Evolutionary conservation across 2,797 vertebrate species (phyloP), one percentile per base, ranked within the genome.

Genomic region (Petrocephalus sullivani): DNA sequence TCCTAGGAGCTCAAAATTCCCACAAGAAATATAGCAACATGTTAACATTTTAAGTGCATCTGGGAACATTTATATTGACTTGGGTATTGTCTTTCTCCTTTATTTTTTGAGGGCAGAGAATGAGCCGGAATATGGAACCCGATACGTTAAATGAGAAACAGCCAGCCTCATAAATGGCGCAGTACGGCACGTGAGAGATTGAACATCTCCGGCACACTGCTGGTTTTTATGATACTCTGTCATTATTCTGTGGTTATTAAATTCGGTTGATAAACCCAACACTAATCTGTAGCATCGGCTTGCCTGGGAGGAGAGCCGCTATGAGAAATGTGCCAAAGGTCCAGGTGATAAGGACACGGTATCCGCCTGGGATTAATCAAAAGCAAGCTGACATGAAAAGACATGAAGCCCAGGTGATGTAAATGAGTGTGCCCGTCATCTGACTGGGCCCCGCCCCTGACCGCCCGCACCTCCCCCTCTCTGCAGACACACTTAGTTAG

Each of bases 1-100:
- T 81, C 37, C 75, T 10, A 49, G 75, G 41, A 46, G 75, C 75
- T n/a, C 75, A 49, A 81, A 81, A 81, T 81, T 46, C 75, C 81
- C 81, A 84, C 41, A 23, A 54, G 81, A 84, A 53, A 84, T 84
- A 53, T 28, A 84, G 81, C 75, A 81, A 84, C 14, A 84, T 54
- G 51, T 84, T 53, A 51, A 84, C 81, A 81, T 84, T 84, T 54
- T 84, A 84, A 84, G 4, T 51, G 51, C 81, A 23, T 51, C 81
- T 53, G 81, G 46, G 46, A 84, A 54, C 81, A 14, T 84, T 53
- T 53, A 82, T 82, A 71, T 51, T 51, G 78, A 51, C 46, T 82
- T 33, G 37, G 37, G 67, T 71, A 37, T 82, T 82, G 78, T 82
- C 78, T 51, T 82, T 51, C 33, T 71, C 33, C 14, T 82, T 82